These are phyloP conservation scores for Holotrichia oblita DNA, from an alignment of 1,140 invertebrate genomes.

Conservation along the genomic window DNA sequence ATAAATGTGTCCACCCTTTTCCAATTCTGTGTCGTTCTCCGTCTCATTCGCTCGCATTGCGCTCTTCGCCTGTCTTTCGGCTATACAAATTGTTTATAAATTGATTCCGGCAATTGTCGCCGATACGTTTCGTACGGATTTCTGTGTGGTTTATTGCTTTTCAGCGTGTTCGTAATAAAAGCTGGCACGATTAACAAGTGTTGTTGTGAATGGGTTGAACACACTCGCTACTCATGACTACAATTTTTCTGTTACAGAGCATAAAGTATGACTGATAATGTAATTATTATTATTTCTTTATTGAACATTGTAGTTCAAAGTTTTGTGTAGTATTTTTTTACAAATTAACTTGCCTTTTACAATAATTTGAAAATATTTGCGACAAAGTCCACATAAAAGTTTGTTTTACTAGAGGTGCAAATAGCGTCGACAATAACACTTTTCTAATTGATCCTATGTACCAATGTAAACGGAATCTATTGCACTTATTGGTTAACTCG, in stretches of 20 bases:
- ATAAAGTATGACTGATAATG: background rate
- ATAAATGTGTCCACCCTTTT: slow-evolving; percentile 33
- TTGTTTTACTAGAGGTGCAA: too few relatives aligned
- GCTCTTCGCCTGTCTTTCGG: slow-evolving; percentile 24
- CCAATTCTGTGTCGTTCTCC: background rate
- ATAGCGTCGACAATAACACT: too few relatives aligned
- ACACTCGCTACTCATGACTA: background rate
- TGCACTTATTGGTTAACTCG: too few relatives aligned
- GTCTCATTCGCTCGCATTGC: background rate
- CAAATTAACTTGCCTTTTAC: too few relatives aligned
- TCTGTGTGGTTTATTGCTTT: slow-evolving; percentile 21
- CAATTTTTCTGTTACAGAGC: background rate
- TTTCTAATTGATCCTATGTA: too few relatives aligned
- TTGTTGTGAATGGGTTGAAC: slow-evolving; percentile 3
- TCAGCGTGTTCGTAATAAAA: slow-evolving; percentile 11
- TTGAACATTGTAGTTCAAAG: too few relatives aligned
- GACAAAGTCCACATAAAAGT: too few relatives aligned
- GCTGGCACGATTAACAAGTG: background rate
- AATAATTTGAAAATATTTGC: too few relatives aligned
- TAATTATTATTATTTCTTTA: background rate
- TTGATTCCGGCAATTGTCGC: slow-evolving; percentile 39
- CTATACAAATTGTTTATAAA: slow-evolving; percentile 41
- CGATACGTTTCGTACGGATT: slow-evolving; percentile 27
- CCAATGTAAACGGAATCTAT: too few relatives aligned
- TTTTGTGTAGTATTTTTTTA: too few relatives aligned